Evolutionary conservation across 2,888 invertebrate genomes (phyloP), one percentile per base, ranked within the genome.

Genomic region (Macaria notata): DNA sequence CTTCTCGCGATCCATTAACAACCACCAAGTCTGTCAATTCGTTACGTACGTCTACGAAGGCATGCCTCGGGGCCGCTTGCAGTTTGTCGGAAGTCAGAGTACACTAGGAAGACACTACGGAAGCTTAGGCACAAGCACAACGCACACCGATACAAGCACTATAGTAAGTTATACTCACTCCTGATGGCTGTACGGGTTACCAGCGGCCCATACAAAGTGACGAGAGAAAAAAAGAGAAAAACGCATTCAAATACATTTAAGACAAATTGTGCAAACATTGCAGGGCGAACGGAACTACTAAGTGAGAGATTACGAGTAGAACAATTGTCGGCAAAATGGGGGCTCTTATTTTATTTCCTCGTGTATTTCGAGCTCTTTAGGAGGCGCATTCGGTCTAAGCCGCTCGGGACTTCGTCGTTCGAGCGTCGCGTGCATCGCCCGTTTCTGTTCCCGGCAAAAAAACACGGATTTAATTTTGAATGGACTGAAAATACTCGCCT

Each of bases 161-260:
- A 90, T 84, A 92, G 91, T 92, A 92, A 88, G 85, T 84, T 90
- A 92, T 94, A 94, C 94, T 94, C 93, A 94, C 94, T 94, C 93
- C 93, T 93, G 83, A 92, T 85, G 81, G 92, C 94, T 94, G 94
- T 92, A 90, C 88, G 89, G 92, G 88, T 93, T 92, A 93, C 94
- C 93, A 92, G 93, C 93, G 89, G 93, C 93, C 93, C 93, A 94
- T 94, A 92, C 93, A 94, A 94, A 93, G 93, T 93, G 92, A 93
- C 93, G 88, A 90, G 91, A 92, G 92, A 92, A 92, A 92, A 92
- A 92, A 91, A 90, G 88, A 90, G 84, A 89, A 92, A 92, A 92
- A 91, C 92, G 92, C 92, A 92, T 92, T 92, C 92, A 92, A 92
- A 86, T 92, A 92, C 88, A 91, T 85, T 90, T 89, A 89, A 88